Base-by-base conservation (phyloP, 2,888 invertebrate species). In the Heliconius aoede region DNA sequence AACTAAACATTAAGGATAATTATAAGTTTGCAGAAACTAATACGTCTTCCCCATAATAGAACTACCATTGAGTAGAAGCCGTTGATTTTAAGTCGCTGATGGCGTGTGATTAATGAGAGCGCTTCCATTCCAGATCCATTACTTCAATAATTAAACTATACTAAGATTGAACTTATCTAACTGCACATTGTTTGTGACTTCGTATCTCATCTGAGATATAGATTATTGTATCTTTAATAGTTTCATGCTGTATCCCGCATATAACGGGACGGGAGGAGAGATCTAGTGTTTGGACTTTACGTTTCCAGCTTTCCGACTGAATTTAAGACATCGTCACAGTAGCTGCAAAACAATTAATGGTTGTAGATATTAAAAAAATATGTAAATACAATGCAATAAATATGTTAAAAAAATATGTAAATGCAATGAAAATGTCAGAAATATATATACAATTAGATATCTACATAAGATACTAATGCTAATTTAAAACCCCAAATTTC, bases 41-140 rank as follows among this genome's bases (percentile, higher is more conserved):
- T 82, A 81, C 76, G 81, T 81, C 81, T 82, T 80, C 18, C 69
- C 15, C 55, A 79, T 80, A 78, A 78, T 79, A 80, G 80, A 80
- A 78, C 75, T 78, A 74, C 80, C 79, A 81, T 80, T 73, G 67
- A 77, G 80, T 79, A 76, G 79, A 78, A 77, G 82, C 82, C 84
- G 88, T 88, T 85, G 90, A 90, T 88, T 88, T 82, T 81, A 83
- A 82, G 86, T 87, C 87, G 82, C 86, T 88, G 91, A 90, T 91
- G 83, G 80, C 76, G n/a, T 79, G 81, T 90, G 90, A 91, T 91
- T 89, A 86, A 91, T 91, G 85, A 82, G 77, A 77, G 78, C 77
- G 64, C 68, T 74, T 64, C 61, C 55, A 55, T 74, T 76, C 61
- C 62, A 51, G 85, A 86, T 85, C 84, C 85, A 86, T 85, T 85